phyloP scores from a whole-genome alignment of 1,140 invertebrate species.

The Zelostemma sp. region DNA sequence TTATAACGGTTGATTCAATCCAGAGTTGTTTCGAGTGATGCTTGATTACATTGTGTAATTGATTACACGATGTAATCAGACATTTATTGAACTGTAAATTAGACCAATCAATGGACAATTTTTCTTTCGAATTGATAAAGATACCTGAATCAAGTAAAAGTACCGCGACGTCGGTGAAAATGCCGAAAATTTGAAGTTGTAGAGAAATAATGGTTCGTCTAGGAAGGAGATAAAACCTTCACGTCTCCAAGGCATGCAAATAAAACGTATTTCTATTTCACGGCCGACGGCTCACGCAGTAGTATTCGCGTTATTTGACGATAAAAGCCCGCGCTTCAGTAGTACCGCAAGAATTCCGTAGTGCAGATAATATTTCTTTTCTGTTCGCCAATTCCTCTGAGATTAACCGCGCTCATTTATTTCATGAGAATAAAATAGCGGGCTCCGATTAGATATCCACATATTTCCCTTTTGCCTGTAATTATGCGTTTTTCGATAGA shows the following conservation, averaged over 20 bases:
- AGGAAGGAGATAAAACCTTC: constrained; percentile 29
- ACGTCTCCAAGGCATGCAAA: constrained; percentile 40
- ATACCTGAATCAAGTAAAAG: no score
- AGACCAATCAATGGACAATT: no score
- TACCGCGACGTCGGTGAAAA: no score
- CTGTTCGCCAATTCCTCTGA: constrained; percentile 45
- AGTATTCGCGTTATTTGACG: constrained; percentile 40
- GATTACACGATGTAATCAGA: no score
- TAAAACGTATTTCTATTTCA: constrained; percentile 39
- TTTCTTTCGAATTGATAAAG: no score
- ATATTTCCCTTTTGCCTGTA: constrained; percentile 41
- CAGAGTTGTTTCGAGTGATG: no score
- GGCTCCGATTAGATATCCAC: constrained; percentile 49
- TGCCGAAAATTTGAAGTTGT: no score
- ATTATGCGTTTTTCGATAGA: constrained; percentile 41
- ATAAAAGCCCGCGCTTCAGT: constrained; percentile 43
- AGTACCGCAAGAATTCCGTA: constrained; percentile 44
- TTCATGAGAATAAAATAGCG: constrained; percentile 45
- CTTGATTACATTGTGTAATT: no score
- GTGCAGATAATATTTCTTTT: constrained; percentile 49
- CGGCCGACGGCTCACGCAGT: constrained; percentile 23
- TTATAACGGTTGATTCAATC: not conserved
- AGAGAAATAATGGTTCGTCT: not conserved
- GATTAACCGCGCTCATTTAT: constrained; percentile 49
- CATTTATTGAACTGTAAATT: no score